Evolutionary conservation across 2,888 invertebrate species (phyloP).

Genomic region (Megastigmus dorsalis): DNA sequence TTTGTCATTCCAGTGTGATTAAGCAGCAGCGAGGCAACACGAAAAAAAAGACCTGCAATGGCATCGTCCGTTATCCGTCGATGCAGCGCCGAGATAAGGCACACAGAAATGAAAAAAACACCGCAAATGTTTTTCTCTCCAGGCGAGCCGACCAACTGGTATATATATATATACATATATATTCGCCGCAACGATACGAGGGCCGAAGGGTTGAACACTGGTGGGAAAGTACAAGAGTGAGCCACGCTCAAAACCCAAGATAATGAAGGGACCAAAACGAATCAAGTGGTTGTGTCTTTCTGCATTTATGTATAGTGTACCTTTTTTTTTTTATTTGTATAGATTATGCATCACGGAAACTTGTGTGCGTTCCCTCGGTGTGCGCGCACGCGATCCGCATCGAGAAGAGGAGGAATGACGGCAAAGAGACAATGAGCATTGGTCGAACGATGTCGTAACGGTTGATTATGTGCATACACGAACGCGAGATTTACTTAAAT

Average conservation of each 20-base stretch:
- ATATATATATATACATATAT: too few species aligned
- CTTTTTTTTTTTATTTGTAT: too few species aligned
- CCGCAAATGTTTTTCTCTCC: conserved; percentile 13
- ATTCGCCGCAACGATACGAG: background rate
- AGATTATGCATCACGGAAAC: background rate
- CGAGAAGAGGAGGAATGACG: background rate
- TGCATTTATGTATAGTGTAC: conserved; percentile 26
- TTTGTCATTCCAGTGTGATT: conserved; percentile 48
- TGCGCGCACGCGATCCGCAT: background rate
- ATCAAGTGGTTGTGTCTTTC: conserved; percentile 45
- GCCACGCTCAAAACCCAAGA: too few species aligned
- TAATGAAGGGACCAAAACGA: conserved; percentile 39
- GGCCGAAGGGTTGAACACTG: conserved; percentile 40
- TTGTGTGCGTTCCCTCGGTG: background rate
- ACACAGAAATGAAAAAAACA: conserved; percentile 5
- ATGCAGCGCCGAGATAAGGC: conserved; percentile 42
- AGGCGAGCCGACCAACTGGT: conserved; percentile 20
- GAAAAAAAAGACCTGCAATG: conserved; percentile 29
- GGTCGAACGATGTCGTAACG: conserved; percentile 20
- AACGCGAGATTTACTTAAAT: conserved; percentile 27
- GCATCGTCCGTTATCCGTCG: conserved; percentile 39
- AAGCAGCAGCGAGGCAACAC: conserved; percentile 2
- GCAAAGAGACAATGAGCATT: background rate
- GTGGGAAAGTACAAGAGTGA: conserved; percentile 35
- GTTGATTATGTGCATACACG: background rate